A percentile compares a stretch with the other conserved stretches of the same genome.
phyloP scores from a whole-genome alignment of 2,888 invertebrate genomes.

The Perdita meconis region DNA sequence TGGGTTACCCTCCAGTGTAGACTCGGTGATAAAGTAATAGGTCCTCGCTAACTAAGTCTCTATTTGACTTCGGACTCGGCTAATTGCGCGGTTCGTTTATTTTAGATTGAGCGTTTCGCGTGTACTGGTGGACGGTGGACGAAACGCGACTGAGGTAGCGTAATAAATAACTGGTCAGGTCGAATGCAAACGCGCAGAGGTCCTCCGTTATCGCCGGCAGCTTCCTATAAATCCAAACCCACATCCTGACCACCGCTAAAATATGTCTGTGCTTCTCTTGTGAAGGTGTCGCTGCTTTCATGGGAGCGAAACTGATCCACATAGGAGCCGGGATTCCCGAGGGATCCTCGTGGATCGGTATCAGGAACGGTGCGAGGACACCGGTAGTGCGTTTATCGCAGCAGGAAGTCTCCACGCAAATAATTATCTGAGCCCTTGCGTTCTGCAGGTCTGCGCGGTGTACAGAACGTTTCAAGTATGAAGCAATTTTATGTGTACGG shows the following conservation, averaged over 20 bases:
- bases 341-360: constrained; percentile 49
- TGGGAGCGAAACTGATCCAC: constrained; percentile 38
- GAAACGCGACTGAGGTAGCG: not conserved
- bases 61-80: constrained; percentile 37
- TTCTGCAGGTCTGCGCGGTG: constrained; percentile 23
- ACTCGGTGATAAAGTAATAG: constrained; percentile 29
- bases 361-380: constrained; percentile 52
- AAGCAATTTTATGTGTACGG: not conserved
- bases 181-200: constrained; percentile 30
- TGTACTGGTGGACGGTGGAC: not conserved
- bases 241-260: constrained; percentile 47
- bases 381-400: constrained; percentile 70
- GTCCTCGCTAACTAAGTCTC: constrained; percentile 44
- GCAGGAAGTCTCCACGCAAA: constrained; percentile 72
- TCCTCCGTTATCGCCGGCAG: constrained; percentile 36
- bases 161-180: constrained; percentile 34
- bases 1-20: constrained; percentile 36
- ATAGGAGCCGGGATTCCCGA: constrained; percentile 26
- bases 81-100: constrained; percentile 5
- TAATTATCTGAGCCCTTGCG: constrained; percentile 63
- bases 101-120: too few species aligned
- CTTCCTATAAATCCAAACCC: constrained; percentile 55
- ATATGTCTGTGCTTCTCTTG: constrained; percentile 24
- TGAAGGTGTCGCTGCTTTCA: constrained; percentile 13
- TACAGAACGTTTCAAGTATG: constrained; percentile 9